Evolutionary conservation across 2,113 vertebrate species (phyloP), one percentile per base, ranked within the genome.

Genomic region (Gymnarchus niloticus): DNA sequence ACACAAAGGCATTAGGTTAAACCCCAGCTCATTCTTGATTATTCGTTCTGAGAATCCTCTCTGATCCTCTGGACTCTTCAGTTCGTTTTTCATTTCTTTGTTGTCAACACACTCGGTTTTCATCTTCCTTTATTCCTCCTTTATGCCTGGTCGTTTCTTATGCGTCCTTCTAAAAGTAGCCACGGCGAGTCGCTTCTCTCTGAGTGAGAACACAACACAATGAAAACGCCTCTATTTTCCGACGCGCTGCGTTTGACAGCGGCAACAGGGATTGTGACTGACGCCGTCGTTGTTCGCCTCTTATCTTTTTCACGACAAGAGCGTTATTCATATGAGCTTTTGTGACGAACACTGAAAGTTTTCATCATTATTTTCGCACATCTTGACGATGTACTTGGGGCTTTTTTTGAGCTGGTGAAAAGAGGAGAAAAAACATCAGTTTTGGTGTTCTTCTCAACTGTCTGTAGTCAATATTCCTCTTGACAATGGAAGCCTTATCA

Each of bases 31-130:
- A 2, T 17, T 10, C 46, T 12, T 25, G 3, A 19, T 56, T 51
- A 77, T 90, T 61, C 86, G 84, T 91, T 89, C n/a, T 6, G 80
- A 82, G 46, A 78, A 82, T 54, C 25, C 80, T 33, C 14, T 82
- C 80, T 82, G 49, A 82, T 82, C 80, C 56, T 82, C n/a, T 82
- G 51, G 23, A 25, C 28, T 78, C 23, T 48, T 44, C 2, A 6
- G n/a, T 46, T 41, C 44, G 54, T 46, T 3, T 59, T 23, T 61
- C 25, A 33, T 25, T 52, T 52, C 33, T 28, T 23, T 52, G 49
- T 82, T 82, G 25, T 56, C 56, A 54, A 81, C 46, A 28, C 25
- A 19, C 80, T 19, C 3, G 28, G 44, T 54, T 48, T 84, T 54
- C 28, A 54, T 41, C 17, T 48, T 14, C 59, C 28, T 69, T 84